Percentiles rank a stretch among this genome's conserved stretches.
These are phyloP conservation scores for Ciconia stormi DNA, from an alignment of 2,113 vertebrate species.

Conservation along the genomic window DNA sequence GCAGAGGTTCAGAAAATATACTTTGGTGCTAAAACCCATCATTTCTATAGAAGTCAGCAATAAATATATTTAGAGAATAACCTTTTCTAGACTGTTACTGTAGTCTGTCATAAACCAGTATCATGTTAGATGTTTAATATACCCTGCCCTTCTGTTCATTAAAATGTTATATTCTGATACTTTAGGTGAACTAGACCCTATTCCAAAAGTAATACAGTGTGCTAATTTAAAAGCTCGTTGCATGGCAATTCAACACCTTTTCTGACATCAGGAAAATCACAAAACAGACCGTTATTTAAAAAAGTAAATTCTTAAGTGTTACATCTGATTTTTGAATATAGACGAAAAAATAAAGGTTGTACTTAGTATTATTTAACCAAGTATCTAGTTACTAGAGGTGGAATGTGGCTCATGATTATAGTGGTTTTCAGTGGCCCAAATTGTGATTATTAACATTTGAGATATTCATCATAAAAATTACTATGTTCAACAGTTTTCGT, in stretches of 20 bases:
- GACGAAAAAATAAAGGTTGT: neutral
- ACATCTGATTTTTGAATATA: neutral
- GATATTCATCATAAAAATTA: neutral
- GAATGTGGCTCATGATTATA: neutral
- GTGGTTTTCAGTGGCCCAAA: neutral
- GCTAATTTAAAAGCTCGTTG: neutral
- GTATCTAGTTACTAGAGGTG: neutral
- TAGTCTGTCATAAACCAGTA: neutral
- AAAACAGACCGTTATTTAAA: neutral
- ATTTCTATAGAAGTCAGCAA: neutral
- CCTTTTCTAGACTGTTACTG: neutral
- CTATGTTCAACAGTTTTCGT: neutral
- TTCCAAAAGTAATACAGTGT: neutral
- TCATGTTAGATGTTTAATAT: neutral
- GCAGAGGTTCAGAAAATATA: neutral
- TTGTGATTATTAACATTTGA: neutral
- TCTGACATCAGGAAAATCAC: neutral
- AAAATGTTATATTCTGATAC: neutral
- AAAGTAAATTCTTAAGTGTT: neutral
- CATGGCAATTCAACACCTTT: neutral
- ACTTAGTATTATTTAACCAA: neutral
- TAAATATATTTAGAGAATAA: neutral
- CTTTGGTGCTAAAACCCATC: neutral
- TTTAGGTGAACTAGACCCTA: neutral
- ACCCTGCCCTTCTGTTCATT: neutral